Evolutionary conservation across 2,113 vertebrate genomes (phyloP), one percentile per base, ranked within the genome.

Genomic region (Zosterops japonicus): DNA sequence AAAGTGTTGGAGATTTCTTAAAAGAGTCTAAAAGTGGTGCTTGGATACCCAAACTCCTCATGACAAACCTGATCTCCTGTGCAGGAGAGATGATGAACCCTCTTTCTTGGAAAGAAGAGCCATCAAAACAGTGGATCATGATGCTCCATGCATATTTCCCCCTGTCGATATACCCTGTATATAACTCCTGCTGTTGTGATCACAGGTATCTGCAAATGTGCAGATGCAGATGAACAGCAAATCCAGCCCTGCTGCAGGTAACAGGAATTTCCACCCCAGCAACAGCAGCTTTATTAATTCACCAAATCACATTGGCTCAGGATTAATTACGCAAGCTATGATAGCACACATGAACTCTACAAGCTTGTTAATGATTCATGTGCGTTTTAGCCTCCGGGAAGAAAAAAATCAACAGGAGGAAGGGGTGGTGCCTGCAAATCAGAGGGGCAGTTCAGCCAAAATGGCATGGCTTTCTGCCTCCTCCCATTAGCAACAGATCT

Each of bases 251-350:
- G 65, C 65, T 97, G 87, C 90, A 94, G 61, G 86, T 92, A 94
- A 93, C 93, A 95, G 87, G 94, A 95, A 94, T 94, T 97, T 97
- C 87, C 65, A 95, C 92, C 69, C 86, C 91, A 89, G 88, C 91
- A 96, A 96, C 91, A 96, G 64, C 81, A 93, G 84, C 69, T 67
- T 95, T 79, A 94, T 96, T 96, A 94, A 92, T 95, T 94, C 10
- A 1, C 22, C 47, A 6, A 87, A 94, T 94, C 94, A 80, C 88
- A 88, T 83, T 90, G 90, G 82, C 88, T 94, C 57, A 14, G 77
- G 65, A 79, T 91, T 95, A 95, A 96, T 97, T 97, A 95, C 9
- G 14, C 71, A 93, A 95, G 52, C 71, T 60, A 28, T 68, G 88
- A 94, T 94, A 91, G 42, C 8, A 5, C 1, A 1, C 64, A 55